phyloP scores from a whole-genome alignment of 2,113 vertebrate genomes.

The Piaya cayana region DNA sequence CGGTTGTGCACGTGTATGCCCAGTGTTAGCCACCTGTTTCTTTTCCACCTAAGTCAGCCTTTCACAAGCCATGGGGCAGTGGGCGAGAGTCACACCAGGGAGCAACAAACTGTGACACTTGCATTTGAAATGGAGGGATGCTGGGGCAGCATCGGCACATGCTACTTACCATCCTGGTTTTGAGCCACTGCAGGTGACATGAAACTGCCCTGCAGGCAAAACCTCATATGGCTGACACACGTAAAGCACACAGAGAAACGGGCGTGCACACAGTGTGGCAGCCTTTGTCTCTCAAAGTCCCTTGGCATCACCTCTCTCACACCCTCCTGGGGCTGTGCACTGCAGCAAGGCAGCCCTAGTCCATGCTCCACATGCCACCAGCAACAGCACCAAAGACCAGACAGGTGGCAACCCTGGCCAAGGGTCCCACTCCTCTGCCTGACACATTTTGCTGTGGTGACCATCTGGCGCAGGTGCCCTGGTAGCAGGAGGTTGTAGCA shows the following conservation, averaged over 20 bases:
- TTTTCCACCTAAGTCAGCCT: fast-evolving
- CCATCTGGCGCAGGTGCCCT: fast-evolving
- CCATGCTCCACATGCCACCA: fast-evolving
- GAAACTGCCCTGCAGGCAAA: background rate
- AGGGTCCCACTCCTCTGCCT: background rate
- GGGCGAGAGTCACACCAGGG: too few species aligned
- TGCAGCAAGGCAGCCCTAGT: fast-evolving
- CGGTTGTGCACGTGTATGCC: background rate
- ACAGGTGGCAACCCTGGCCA: background rate
- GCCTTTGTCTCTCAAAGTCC: background rate
- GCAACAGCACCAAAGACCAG: fast-evolving
- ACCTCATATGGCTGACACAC: fast-evolving
- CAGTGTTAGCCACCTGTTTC: background rate
- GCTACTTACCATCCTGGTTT: background rate
- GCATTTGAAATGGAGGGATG: background rate
- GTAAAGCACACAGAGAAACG: background rate
- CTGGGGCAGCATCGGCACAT: background rate
- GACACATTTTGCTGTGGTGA: background rate
- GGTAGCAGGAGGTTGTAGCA: background rate
- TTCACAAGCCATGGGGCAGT: background rate
- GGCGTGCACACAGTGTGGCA: fast-evolving
- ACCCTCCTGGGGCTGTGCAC: background rate
- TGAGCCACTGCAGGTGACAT: fast-evolving
- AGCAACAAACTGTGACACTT: background rate
- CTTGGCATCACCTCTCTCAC: fast-evolving